Evolutionary conservation across 2,113 vertebrate species (phyloP), one percentile per base, ranked within the genome.

Genomic region (Phylloscopus trochilus): DNA sequence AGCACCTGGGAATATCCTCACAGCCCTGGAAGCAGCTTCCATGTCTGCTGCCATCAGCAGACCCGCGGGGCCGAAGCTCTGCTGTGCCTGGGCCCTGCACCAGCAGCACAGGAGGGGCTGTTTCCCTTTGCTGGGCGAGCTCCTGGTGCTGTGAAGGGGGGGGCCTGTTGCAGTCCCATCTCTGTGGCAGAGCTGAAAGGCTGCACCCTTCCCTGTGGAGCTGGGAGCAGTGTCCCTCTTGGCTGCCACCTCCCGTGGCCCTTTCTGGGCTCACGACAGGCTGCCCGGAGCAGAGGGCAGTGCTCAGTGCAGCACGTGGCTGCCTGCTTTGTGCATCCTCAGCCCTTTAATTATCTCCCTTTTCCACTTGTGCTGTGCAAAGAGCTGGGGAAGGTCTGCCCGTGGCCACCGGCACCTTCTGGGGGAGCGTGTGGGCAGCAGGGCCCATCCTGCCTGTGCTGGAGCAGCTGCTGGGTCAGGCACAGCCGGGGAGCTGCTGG

Each of bases 331-430:
- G 88, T 95, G 96, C 95, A 75, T 56, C 85, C 93, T 96, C 90
- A 96, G 94, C 94, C 94, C 80, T 96, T 97, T 94, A 7, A 87
- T 96, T 90, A 47, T 88, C 39, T 69, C 52, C 86, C 64, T 70
- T 74, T 82, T 23, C 89, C 83, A 46, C 90, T 76, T n/a, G 70
- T 4, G 17, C 82, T 74, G 76, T 86, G 80, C 14, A 89, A 77
- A 81, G 86, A 44, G 88, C 89, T 8, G 55, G 68, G 75, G 52
- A 80, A 26, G 1, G 0, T 58, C 83, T 53, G 63, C 55, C 82
- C 7, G 10, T 1, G 8, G 76, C 83, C 30, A 4, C 58, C 2
- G 9, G 68, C 78, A 83, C 89, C 86, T 90, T 72, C 86, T 95
- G 80, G 83, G 53, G 68, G 41, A 31, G 43, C 0, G 9, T 2